Base-by-base conservation (phyloP, 1,140 invertebrate species). In the Drosophila punjabiensis region DNA sequence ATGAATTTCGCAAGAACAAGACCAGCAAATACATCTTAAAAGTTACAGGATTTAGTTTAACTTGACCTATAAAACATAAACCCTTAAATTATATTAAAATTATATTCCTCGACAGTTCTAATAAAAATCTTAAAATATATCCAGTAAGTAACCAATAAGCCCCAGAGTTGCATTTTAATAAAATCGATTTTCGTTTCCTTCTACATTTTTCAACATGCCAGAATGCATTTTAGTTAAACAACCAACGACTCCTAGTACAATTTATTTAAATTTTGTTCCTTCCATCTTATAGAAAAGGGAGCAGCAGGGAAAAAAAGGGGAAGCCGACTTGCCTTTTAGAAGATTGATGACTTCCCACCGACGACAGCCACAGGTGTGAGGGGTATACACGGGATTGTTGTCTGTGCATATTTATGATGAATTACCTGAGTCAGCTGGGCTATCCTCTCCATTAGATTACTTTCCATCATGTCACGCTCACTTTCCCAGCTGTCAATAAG, bases 401-500 rank as follows among this genome's bases (percentile, higher is more conserved):
- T 58, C 60, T 43, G 30, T 63, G 53, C 64, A 62, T 79, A 69
- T 86, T 87, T 79, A 88, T 87, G 85, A 87, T 87, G 85, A 87
- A 87, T 87, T 87, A 89, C 83, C 78, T 80, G 61, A 79, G 81
- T 56, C 41, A 50, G 62, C 66, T 70, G 63, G 35, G 50, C 43
- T 62, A 71, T 50, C 37, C 50, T 73, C 67, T 69, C 62, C 61
- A 78, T 78, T 84, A 79, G 69, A 89, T 83, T 79, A 79, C 81
- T 69, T 82, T 86, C 84, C 83, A 86, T 69, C 74, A 62, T 79
- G 76, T 79, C 76, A 79, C 39, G 64, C 73, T 61, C 63, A 76
- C 70, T 79, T 79, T 79, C 76, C 66, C 66, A 76, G 74, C 85
- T 88, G 84, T 89, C 84, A 88, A 88, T 88, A 89, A 81, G 85